Percentiles rank a stretch among this genome's conserved stretches.
Evolutionary conservation across 2,888 invertebrate species (phyloP).

Genomic region (Iphiclides podalirius): DNA sequence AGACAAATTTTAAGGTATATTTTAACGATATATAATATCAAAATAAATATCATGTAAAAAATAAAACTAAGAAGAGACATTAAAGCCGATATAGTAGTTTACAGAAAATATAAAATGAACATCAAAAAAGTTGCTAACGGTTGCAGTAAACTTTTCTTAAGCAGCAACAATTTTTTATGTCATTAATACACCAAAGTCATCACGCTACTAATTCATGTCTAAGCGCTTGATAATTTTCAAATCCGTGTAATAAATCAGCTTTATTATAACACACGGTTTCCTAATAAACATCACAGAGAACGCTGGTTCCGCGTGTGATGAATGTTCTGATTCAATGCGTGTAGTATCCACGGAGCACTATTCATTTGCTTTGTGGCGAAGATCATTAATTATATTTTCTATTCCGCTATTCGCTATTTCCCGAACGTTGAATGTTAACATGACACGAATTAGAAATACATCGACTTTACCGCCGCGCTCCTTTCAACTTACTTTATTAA

Average conservation of each 20-base stretch:
- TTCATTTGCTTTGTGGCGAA: constrained; percentile 17
- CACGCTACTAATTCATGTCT: constrained; percentile 6
- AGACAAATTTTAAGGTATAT: too few relatives aligned
- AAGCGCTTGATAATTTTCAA: constrained; percentile 15
- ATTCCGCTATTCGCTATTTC: constrained; percentile 23
- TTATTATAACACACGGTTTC: constrained; percentile 16
- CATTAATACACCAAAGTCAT: not conserved
- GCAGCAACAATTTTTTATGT: not conserved
- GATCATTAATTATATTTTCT: constrained; percentile 23
- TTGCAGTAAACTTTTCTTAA: not conserved
- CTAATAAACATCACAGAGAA: constrained; percentile 20
- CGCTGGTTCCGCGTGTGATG: constrained; percentile 6
- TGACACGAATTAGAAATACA: constrained; percentile 19
- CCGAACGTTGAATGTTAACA: constrained; percentile 16
- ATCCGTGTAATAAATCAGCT: constrained; percentile 14
- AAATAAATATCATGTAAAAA: too few relatives aligned
- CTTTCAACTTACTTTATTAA: constrained; percentile 20
- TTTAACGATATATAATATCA: too few relatives aligned
- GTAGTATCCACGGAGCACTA: constrained; percentile 15
- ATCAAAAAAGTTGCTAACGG: not conserved
- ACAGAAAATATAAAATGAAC: not conserved
- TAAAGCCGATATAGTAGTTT: too few relatives aligned
- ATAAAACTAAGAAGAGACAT: too few relatives aligned
- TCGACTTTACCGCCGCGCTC: constrained; percentile 6
- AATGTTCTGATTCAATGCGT: constrained; percentile 16